phyloP scores from a whole-genome alignment of 2,888 invertebrate genomes.

The Athalia circularis region DNA sequence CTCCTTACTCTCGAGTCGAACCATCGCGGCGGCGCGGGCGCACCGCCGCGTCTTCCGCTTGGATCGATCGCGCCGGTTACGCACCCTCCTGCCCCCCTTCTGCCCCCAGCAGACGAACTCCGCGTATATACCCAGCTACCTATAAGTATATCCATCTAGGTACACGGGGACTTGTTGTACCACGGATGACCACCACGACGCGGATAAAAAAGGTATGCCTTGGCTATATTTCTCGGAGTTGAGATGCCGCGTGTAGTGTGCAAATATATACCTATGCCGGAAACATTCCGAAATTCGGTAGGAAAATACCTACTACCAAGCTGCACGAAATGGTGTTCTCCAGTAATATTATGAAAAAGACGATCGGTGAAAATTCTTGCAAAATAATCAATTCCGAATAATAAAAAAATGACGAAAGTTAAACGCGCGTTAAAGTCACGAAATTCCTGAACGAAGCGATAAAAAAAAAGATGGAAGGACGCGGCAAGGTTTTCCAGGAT shows the following conservation, averaged over 20 bases:
- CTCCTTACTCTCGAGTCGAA: constrained; percentile 22
- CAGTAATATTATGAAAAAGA: no score
- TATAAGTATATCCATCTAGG: neutral
- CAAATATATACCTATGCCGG: no score
- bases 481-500: no score
- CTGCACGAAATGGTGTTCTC: no score
- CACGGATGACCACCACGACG: neutral
- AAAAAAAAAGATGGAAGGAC: no score
- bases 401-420: no score
- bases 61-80: constrained; percentile 53
- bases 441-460: no score
- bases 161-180: constrained; percentile 27
- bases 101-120: neutral
- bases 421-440: no score
- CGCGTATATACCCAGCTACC: neutral
- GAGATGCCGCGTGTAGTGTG: neutral
- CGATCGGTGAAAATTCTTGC: no score
- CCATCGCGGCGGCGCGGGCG: constrained; percentile 44
- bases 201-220: neutral
- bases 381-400: no score
- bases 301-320: no score
- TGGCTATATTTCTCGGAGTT: neutral
- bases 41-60: constrained; percentile 55
- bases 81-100: constrained; percentile 26
- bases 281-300: no score